Evolutionary conservation across 2,113 vertebrate species (phyloP).

Genomic region (Ascaphus truei): DNA sequence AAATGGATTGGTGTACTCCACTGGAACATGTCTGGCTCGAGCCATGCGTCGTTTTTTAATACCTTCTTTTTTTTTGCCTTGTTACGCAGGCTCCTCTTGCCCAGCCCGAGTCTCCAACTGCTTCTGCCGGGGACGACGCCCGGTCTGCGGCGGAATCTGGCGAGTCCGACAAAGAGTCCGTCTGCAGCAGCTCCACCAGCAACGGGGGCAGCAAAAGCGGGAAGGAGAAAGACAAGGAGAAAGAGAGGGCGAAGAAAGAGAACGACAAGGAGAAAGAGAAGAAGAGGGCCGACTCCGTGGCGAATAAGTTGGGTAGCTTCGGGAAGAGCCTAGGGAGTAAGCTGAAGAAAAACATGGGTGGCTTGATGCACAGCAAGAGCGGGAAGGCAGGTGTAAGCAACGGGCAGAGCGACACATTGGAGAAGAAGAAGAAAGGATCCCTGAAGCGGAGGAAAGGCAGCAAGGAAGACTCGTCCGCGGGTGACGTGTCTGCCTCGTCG

Average conservation of each 20-base stretch:
- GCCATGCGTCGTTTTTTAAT: rapidly evolving
- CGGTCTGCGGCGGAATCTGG: constrained; percentile 84
- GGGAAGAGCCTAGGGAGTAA: constrained; percentile 93
- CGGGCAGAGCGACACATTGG: constrained; percentile 62
- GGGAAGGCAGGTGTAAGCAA: constrained; percentile 51
- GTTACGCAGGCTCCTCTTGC: constrained; percentile 79
- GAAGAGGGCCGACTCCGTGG: constrained; percentile 88
- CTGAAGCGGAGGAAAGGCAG: constrained; percentile 75
- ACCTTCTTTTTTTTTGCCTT: rapidly evolving
- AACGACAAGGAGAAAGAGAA: constrained; percentile 80
- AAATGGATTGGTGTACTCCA: too few relatives aligned
- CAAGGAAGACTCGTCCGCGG: constrained; percentile 71
- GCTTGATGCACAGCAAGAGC: constrained; percentile 82
- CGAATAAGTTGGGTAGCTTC: constrained; percentile 94
- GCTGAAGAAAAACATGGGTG: constrained; percentile 91
- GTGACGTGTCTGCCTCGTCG: neutral
- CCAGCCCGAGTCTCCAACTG: constrained; percentile 90
- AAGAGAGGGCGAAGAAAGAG: constrained; percentile 64
- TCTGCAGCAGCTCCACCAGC: constrained; percentile 89
- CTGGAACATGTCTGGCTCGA: too few relatives aligned
- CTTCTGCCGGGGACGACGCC: constrained; percentile 82
- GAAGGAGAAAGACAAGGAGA: constrained; percentile 64
- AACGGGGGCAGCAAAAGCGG: constrained; percentile 58
- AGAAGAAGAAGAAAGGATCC: constrained; percentile 87
- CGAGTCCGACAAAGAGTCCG: constrained; percentile 92